These are phyloP conservation scores for Dicrostonyx torquatus DNA, from an alignment of 2,797 vertebrate genomes.

Conservation along the genomic window DNA sequence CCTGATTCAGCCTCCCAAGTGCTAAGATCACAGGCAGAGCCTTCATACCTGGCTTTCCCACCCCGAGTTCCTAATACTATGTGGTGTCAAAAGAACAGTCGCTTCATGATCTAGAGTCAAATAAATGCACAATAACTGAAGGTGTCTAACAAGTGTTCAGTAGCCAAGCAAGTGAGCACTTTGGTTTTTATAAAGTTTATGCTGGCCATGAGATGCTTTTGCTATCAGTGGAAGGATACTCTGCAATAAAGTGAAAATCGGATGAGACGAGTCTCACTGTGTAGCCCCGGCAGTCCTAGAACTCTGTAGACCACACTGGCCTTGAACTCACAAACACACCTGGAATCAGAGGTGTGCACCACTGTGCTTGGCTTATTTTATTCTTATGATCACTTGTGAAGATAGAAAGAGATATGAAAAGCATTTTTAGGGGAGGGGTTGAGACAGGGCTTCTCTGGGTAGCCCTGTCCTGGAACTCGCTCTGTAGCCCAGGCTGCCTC, in stretches of 20 bases:
- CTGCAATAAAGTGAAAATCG: constrained; percentile 75
- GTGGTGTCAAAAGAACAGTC: constrained; percentile 30
- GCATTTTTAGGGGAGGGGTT: not conserved
- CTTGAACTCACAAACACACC: not conserved
- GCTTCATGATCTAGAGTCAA: constrained; percentile 44
- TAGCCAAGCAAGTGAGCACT: constrained; percentile 53
- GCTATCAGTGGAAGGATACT: constrained; percentile 77
- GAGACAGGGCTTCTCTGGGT: not conserved
- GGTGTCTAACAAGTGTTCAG: constrained; percentile 42
- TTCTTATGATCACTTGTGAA: constrained; percentile 48
- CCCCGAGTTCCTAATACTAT: not conserved
- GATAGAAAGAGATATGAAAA: constrained; percentile 71
- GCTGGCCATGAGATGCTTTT: constrained; percentile 77
- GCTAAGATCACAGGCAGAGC: not conserved
- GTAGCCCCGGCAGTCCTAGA: not conserved
- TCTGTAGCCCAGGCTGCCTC: not conserved
- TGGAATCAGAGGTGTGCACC: not conserved
- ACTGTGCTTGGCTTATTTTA: not conserved
- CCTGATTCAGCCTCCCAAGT: not conserved
- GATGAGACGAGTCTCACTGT: constrained; percentile 16
- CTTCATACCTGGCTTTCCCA: too few species aligned
- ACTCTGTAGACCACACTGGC: not conserved
- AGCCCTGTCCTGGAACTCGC: not conserved
- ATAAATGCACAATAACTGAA: constrained; percentile 47
- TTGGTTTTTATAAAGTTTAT: constrained; percentile 64